phyloP scores from a whole-genome alignment of 2,888 invertebrate genomes.

The Chalcosyrphus nemorum region DNA sequence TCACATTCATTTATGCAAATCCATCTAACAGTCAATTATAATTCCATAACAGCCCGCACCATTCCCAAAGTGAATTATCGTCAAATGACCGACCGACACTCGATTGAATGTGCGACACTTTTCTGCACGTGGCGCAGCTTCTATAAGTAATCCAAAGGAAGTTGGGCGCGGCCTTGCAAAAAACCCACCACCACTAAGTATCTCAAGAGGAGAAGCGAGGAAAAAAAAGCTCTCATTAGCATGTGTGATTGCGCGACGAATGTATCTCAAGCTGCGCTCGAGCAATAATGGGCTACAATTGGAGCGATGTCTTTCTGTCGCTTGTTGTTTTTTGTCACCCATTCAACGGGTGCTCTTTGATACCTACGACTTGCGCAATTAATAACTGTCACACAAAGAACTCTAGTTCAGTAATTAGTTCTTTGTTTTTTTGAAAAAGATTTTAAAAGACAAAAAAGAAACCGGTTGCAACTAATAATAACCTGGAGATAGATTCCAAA shows the following conservation, averaged over 20 bases:
- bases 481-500: conserved; percentile 48
- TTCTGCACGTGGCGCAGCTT: conserved; percentile 26
- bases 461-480: conserved; percentile 51
- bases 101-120: conserved; percentile 15
- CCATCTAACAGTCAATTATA: conserved; percentile 53
- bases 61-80: conserved; percentile 59
- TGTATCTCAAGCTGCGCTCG: neutral
- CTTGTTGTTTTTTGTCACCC: conserved; percentile 56
- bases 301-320: conserved; percentile 41
- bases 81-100: conserved; percentile 32
- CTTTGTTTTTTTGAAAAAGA: neutral
- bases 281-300: conserved; percentile 57
- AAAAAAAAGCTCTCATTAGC: conserved; percentile 49
- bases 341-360: conserved; percentile 60
- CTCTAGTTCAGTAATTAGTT: conserved; percentile 32
- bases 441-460: neutral
- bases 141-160: conserved; percentile 59
- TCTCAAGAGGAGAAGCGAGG: neutral
- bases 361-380: conserved; percentile 48
- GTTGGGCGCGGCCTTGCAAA: conserved; percentile 65
- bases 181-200: neutral
- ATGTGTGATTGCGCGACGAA: conserved; percentile 54
- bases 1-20: conserved; percentile 53
- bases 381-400: conserved; percentile 57
- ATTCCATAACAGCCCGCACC: conserved; percentile 27